A percentile compares a stretch with the other conserved stretches of the same genome.
Evolutionary conservation across 2,113 vertebrate genomes (phyloP).

Genomic region (Ctenomys sociabilis): DNA sequence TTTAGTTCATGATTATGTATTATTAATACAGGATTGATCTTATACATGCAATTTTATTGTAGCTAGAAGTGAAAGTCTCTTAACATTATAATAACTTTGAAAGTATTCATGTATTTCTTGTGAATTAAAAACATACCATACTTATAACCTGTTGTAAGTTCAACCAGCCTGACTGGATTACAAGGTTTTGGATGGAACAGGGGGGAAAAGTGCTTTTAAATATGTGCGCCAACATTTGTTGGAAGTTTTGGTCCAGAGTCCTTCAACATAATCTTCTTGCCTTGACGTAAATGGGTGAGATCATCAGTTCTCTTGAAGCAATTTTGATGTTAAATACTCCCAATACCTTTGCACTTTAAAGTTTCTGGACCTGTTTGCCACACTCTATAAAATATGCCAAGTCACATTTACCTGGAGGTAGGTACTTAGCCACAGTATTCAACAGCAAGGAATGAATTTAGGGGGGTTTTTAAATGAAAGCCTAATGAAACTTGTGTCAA

Average conservation of each 20-base stretch:
- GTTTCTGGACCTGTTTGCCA: not conserved
- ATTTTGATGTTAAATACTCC: not conserved
- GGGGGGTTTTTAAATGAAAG: not conserved
- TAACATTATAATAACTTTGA: not conserved
- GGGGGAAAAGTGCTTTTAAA: not conserved
- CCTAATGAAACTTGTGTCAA: conserved; percentile 9
- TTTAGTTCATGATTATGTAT: not conserved
- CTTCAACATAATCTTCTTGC: conserved; percentile 30
- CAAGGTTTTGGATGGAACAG: not conserved
- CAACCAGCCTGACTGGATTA: not conserved
- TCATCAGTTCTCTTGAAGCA: not conserved
- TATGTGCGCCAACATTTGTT: not conserved
- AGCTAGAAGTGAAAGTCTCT: not conserved
- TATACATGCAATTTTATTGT: not conserved
- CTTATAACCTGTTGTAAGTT: not conserved
- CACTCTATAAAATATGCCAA: conserved; percentile 12
- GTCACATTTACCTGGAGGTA: not conserved
- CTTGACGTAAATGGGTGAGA: conserved; percentile 1
- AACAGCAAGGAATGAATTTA: not conserved
- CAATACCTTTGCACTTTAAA: not conserved
- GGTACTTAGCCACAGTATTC: not conserved
- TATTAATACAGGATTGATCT: not conserved
- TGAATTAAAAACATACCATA: not conserved
- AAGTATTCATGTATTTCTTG: not conserved
- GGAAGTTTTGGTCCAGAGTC: not conserved